A percentile compares a stretch with the other conserved stretches of the same genome.
phyloP scores from a whole-genome alignment of 1,140 invertebrate species.

The Drosophila saltans region DNA sequence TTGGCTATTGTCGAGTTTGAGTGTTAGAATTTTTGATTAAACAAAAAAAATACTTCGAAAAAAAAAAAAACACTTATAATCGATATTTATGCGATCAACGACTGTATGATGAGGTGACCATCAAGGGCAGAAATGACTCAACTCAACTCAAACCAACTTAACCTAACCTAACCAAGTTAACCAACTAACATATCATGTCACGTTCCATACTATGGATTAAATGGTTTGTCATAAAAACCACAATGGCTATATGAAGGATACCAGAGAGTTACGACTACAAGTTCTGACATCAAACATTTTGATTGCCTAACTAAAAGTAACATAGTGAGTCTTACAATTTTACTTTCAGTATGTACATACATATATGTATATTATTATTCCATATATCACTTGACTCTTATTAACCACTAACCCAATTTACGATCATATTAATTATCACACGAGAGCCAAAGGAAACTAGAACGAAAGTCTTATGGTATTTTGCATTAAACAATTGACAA shows the following conservation, averaged over 20 bases:
- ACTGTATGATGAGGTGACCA: slow-evolving; percentile 57
- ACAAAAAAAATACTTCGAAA: slow-evolving; percentile 15
- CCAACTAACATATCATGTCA: slow-evolving; percentile 18
- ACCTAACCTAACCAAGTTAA: too few species aligned
- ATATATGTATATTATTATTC: neutral
- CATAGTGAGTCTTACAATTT: too few species aligned
- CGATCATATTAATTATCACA: slow-evolving; percentile 29
- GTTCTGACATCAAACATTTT: too few species aligned
- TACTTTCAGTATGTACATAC: too few species aligned
- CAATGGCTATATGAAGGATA: slow-evolving; percentile 23
- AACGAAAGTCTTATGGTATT: neutral
- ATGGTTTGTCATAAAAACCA: slow-evolving; percentile 5
- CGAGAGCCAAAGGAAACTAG: too few species aligned
- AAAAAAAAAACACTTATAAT: slow-evolving; percentile 52
- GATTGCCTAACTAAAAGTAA: too few species aligned
- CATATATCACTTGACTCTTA: neutral
- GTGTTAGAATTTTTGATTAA: slow-evolving; percentile 75
- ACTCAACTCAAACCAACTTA: slow-evolving; percentile 3
- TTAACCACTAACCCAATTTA: slow-evolving; percentile 26
- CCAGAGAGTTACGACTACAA: neutral
- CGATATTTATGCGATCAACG: slow-evolving; percentile 75
- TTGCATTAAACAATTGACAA: neutral
- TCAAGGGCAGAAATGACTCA: slow-evolving; percentile 53
- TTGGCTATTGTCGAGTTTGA: slow-evolving; percentile 52
- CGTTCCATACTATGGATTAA: slow-evolving; percentile 29